A percentile compares a stretch with the other conserved stretches of the same genome.
phyloP scores from a whole-genome alignment of 2,113 vertebrate genomes.

The Serinus canaria region DNA sequence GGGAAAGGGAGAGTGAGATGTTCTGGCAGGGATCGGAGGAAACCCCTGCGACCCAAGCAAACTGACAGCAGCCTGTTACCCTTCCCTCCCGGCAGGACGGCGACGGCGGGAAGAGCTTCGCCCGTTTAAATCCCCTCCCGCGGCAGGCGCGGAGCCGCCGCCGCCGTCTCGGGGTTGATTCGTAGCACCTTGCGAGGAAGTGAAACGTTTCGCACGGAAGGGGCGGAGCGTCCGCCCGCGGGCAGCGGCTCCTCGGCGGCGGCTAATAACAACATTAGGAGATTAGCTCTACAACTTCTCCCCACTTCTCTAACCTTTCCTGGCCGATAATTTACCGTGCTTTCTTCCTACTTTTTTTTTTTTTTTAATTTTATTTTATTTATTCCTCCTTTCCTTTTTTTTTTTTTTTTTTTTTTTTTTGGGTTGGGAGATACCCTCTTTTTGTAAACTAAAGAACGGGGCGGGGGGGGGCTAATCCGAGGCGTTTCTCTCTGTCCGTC shows the following conservation, averaged over 20 bases:
- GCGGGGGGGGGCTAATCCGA: background rate
- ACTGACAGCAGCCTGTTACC: background rate
- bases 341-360: background rate
- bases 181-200: slow-evolving; percentile 96
- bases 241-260: slow-evolving; percentile 51
- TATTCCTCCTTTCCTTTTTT: background rate
- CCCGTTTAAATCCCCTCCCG: background rate
- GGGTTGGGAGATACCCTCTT: background rate
- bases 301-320: background rate
- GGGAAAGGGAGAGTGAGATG: background rate
- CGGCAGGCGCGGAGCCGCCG: background rate
- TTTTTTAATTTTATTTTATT: no score
- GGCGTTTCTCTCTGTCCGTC: background rate
- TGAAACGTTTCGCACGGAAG: slow-evolving; percentile 93
- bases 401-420: background rate
- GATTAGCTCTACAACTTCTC: slow-evolving; percentile 23
- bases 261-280: slow-evolving; percentile 40
- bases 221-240: slow-evolving; percentile 84
- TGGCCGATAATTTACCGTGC: background rate
- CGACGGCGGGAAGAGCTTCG: background rate
- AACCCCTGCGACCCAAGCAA: background rate
- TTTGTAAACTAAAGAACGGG: slow-evolving; percentile 14
- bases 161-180: slow-evolving; percentile 87
- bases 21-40: background rate
- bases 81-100: background rate